Evolutionary conservation across 2,113 vertebrate genomes (phyloP), one percentile per base, ranked within the genome.

Genomic region (Rattus rattus): DNA sequence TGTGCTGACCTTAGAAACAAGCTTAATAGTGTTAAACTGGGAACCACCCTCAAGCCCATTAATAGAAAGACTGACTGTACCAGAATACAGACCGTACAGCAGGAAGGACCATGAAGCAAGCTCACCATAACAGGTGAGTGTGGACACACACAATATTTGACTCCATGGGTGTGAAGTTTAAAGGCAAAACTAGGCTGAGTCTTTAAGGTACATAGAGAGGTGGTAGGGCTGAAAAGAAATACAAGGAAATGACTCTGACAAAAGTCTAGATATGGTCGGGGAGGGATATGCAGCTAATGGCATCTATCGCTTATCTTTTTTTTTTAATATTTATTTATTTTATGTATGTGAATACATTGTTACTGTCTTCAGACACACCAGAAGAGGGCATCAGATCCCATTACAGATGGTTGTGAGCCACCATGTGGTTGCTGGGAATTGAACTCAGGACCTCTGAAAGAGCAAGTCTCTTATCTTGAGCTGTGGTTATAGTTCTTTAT

Each of bases 21-120:
- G 7, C 0, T 0, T 52, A 56, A 95, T 0, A 65, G 39, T 30
- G 26, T 22, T 63, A 19, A 80, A 43, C 24, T 70, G 61, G 92
- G 94, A 96, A 94, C 20, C 73, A 79, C 86, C 47, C 88, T 17
- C 22, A 93, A 87, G 63, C n/a, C 75, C 28, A 36, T 63, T 54
- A 59, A 54, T 0, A 59, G n/a, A 84, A 86, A 2, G 52, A 1
- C 2, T 59, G 11, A 36, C 47, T 36, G 59, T 65, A 47, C 70
- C 2, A 28, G 28, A 65, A 69, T 1, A 28, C 0, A 20, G 19
- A 39, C 3, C 1, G 10, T 2, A 33, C 56, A 88, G 59, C 69
- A 52, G 10, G 20, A 70, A 92, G 63, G 90, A 84, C 30, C 36
- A 47, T 2, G 1, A 11, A 33, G 36, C 1, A 20, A 69, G 43